Evolutionary conservation across 2,888 invertebrate genomes (phyloP).

Genomic region (Caenorhabditis sp.): DNA sequence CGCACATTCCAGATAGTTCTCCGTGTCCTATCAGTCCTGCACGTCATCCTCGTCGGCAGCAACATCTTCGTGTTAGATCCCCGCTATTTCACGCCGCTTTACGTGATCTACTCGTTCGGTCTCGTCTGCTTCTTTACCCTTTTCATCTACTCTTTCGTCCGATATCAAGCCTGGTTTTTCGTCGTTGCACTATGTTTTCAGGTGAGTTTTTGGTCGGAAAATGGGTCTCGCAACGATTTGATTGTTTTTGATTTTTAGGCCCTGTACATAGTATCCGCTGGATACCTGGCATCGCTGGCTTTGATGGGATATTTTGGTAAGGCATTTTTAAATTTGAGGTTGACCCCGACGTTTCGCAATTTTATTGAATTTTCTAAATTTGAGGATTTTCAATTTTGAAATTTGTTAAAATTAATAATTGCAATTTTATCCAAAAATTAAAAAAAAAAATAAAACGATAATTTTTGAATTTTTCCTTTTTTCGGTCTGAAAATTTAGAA

Average conservation of each 20-base stretch:
- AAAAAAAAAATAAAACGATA: too few relatives aligned
- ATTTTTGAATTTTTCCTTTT: too few relatives aligned
- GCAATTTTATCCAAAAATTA: too few relatives aligned
- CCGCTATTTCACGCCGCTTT: slow-evolving; percentile 38
- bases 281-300: slow-evolving; percentile 54
- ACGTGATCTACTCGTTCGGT: slow-evolving; percentile 51
- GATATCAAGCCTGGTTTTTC: slow-evolving; percentile 63
- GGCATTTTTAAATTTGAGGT: too few relatives aligned
- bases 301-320: slow-evolving; percentile 62
- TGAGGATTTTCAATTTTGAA: too few relatives aligned
- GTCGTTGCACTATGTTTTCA: slow-evolving; percentile 45
- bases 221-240: too few relatives aligned
- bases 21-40: slow-evolving; percentile 44
- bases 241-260: slow-evolving; percentile 36
- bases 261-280: slow-evolving; percentile 45
- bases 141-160: slow-evolving; percentile 48
- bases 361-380: too few relatives aligned
- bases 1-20: slow-evolving; percentile 31
- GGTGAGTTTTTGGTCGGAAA: slow-evolving; percentile 14
- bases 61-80: slow-evolving; percentile 57
- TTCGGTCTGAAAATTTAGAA: too few relatives aligned
- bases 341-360: too few relatives aligned
- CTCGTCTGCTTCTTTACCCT: slow-evolving; percentile 54
- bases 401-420: too few relatives aligned
- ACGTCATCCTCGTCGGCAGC: slow-evolving; percentile 38